These are phyloP conservation scores for Meloidogyne chitwoodi DNA, from an alignment of 1,140 invertebrate genomes.

Conservation along the genomic window DNA sequence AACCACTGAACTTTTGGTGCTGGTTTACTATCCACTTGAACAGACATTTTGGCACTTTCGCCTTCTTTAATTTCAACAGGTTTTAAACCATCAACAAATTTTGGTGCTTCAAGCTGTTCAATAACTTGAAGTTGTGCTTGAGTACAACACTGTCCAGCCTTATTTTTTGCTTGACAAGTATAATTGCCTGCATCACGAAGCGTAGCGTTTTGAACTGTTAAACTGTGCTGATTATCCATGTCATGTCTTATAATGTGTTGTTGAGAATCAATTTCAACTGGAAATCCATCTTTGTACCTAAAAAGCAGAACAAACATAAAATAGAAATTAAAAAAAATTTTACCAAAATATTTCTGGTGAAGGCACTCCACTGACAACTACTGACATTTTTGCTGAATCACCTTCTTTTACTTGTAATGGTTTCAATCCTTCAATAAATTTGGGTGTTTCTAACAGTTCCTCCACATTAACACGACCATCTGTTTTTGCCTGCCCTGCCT, in stretches of 20 bases:
- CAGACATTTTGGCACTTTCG: constrained; percentile 41
- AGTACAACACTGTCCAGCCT: constrained; percentile 44
- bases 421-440: constrained; percentile 61
- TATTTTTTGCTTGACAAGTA: constrained; percentile 46
- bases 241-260: constrained; percentile 60
- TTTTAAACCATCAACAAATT: constrained; percentile 58
- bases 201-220: constrained; percentile 71
- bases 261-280: constrained; percentile 67
- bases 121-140: constrained; percentile 34
- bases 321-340: constrained; percentile 67
- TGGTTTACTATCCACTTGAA: constrained; percentile 53
- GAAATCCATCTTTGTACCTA: constrained; percentile 76
- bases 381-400: constrained; percentile 44
- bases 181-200: constrained; percentile 72
- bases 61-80: constrained; percentile 48
- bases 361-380: constrained; percentile 74
- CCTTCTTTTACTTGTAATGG: constrained; percentile 36
- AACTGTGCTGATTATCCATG: constrained; percentile 69
- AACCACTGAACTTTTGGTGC: constrained; percentile 60
- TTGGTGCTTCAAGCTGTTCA: constrained; percentile 64
- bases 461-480: constrained; percentile 38
- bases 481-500: constrained; percentile 38
- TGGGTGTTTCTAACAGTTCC: constrained; percentile 36
- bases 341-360: constrained; percentile 75
- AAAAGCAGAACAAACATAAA: constrained; percentile 27